Evolutionary conservation across 2,888 invertebrate genomes (phyloP).

Genomic region (Agrotis puta): DNA sequence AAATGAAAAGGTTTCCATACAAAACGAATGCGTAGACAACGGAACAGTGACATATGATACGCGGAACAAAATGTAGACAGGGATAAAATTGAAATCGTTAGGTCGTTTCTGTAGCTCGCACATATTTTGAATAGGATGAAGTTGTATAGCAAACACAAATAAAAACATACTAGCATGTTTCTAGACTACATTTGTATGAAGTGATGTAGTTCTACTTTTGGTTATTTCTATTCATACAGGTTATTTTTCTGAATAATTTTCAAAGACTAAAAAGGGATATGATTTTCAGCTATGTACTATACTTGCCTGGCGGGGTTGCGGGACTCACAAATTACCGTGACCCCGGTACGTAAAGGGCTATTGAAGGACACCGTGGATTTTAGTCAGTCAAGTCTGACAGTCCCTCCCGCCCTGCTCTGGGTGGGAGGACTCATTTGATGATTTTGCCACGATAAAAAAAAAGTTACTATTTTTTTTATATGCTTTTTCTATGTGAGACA

Average conservation of each 20-base stretch:
- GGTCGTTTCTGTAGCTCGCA: conserved; percentile 1
- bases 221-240: background rate
- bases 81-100: conserved; percentile 40
- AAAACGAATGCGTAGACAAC: background rate
- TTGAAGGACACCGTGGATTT: too few species aligned
- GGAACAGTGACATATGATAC: background rate
- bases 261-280: background rate
- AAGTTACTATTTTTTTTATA: too few species aligned
- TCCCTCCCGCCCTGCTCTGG: too few species aligned
- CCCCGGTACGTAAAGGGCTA: too few species aligned
- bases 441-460: too few species aligned
- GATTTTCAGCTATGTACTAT: background rate
- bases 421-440: too few species aligned
- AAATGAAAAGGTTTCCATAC: conserved; percentile 17
- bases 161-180: background rate
- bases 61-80: conserved; percentile 22
- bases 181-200: background rate
- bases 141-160: conserved; percentile 12
- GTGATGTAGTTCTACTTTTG: background rate
- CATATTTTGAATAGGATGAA: conserved; percentile 24
- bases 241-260: background rate
- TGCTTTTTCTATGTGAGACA: too few species aligned
- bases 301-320: too few species aligned
- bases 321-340: too few species aligned
- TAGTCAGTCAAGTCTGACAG: too few species aligned